phyloP scores from a whole-genome alignment of 2,888 invertebrate species.

The Saturnia japonica region DNA sequence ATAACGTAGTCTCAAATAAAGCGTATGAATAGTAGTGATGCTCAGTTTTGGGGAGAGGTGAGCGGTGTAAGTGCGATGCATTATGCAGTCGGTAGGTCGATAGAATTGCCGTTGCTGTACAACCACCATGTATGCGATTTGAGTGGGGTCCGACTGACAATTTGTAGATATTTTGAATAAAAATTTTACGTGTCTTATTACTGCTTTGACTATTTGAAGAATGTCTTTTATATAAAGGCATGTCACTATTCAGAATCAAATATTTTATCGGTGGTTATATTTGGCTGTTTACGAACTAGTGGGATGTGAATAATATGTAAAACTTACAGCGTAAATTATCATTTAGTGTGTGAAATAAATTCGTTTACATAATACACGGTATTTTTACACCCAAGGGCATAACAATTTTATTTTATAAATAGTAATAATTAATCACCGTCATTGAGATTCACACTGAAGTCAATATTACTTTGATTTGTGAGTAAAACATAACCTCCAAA shows the following conservation, averaged over 20 bases:
- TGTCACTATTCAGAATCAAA: too few species aligned
- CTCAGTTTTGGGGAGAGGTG: constrained; percentile 48
- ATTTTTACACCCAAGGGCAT: neutral
- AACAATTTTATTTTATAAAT: neutral
- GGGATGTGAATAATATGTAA: too few species aligned
- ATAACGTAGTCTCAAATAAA: constrained; percentile 40
- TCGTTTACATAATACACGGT: too few species aligned
- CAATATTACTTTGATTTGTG: neutral
- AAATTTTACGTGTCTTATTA: neutral
- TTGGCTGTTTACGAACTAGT: too few species aligned
- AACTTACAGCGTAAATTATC: too few species aligned
- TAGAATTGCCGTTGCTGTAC: constrained; percentile 47
- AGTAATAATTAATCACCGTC: neutral
- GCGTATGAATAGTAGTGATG: constrained; percentile 40
- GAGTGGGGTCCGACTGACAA: constrained; percentile 4
- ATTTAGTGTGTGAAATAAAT: too few species aligned
- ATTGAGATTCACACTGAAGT: neutral
- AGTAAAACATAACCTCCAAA: neutral
- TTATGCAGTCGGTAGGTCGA: constrained; percentile 64
- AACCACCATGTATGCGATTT: neutral
- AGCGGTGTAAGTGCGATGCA: constrained; percentile 68
- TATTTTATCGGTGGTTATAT: too few species aligned
- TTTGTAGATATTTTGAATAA: neutral
- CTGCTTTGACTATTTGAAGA: neutral
- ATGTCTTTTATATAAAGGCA: neutral